These are phyloP conservation scores for Bufo gargarizans DNA, from an alignment of 2,113 vertebrate genomes.

Conservation along the genomic window DNA sequence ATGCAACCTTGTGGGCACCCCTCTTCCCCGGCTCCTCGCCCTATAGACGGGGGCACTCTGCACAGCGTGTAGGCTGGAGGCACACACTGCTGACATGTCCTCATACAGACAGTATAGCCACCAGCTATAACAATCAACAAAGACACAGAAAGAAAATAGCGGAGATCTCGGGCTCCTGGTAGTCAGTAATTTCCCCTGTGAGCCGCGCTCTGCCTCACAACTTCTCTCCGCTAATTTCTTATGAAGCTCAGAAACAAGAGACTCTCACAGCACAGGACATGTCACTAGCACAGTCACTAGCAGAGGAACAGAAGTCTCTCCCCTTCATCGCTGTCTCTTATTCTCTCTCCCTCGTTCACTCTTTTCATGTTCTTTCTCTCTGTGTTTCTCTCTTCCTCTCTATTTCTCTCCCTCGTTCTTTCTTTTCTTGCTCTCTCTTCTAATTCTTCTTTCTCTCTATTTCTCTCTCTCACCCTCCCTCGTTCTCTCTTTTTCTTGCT, in stretches of 20 bases:
- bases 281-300: neutral
- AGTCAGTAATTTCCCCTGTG: constrained; percentile 47
- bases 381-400: neutral
- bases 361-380: neutral
- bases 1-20: constrained; percentile 22
- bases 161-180: neutral
- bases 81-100: constrained; percentile 11
- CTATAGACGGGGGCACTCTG: constrained; percentile 6
- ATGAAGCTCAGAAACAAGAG: constrained; percentile 32
- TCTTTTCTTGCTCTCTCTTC: neutral
- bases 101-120: neutral
- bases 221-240: constrained; percentile 30
- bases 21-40: neutral
- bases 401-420: too few species aligned
- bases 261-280: neutral
- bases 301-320: neutral
- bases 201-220: neutral
- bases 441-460: neutral
- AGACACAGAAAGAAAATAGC: constrained; percentile 5
- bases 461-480: neutral
- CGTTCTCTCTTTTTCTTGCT: neutral
- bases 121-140: constrained; percentile 44
- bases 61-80: neutral
- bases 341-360: neutral
- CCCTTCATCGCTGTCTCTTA: too few species aligned